These are phyloP conservation scores for Clarias fuscus DNA, from an alignment of 2,797 vertebrate genomes.

Conservation along the genomic window DNA sequence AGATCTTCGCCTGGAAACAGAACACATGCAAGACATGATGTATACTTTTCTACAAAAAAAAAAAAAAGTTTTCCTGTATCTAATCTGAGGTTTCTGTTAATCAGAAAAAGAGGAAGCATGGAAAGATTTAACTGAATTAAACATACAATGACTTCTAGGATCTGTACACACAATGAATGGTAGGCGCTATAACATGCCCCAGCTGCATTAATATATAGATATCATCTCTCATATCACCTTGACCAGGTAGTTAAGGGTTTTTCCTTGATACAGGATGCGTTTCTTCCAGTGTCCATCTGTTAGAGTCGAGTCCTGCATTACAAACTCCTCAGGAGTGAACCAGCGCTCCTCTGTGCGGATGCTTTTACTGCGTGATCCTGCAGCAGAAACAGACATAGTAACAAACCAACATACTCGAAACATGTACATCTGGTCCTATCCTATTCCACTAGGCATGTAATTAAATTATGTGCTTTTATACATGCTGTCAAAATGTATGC, in stretches of 20 bases:
- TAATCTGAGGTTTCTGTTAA: no score
- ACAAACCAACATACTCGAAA: not conserved
- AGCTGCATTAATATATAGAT: no score
- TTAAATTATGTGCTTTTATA: no score
- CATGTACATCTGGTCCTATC: not conserved
- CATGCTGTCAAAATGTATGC: no score
- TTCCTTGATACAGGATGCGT: constrained; percentile 62
- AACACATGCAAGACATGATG: not conserved
- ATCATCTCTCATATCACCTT: constrained; percentile 53
- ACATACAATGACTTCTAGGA: no score
- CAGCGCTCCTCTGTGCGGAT: constrained; percentile 64
- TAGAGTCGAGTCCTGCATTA: constrained; percentile 24
- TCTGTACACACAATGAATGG: no score
- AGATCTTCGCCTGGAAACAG: not conserved
- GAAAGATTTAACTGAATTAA: no score
- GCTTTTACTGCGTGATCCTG: constrained; percentile 57
- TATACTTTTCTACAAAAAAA: no score
- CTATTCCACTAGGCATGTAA: no score
- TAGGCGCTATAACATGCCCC: no score
- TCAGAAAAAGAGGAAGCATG: no score
- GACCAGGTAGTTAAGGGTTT: constrained; percentile 57
- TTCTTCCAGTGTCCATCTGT: constrained; percentile 60
- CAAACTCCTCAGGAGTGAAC: constrained; percentile 68
- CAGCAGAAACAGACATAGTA: not conserved
- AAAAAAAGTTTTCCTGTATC: no score